Base-by-base conservation (phyloP, 1,140 invertebrate genomes). In the Bombus balteatus region DNA sequence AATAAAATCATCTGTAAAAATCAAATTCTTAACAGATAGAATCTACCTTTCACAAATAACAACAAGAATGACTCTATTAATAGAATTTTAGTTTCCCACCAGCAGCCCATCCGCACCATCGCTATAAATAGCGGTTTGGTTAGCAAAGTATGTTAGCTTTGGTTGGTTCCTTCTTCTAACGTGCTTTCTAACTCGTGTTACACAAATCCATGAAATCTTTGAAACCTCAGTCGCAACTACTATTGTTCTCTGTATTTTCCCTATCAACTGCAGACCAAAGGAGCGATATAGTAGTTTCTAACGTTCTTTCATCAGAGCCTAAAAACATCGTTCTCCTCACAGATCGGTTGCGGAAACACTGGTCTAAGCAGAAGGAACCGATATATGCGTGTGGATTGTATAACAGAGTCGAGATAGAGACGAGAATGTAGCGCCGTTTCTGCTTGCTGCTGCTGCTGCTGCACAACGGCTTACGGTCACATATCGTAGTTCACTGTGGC, bases 391-490 rank as follows among this genome's bases (percentile, higher is more conserved):
- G 71, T 71, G 79, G 82, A 85, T 90, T 89, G 89, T 90, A 83
- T 90, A 90, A 90, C 85, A 76, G 57, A n/a, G 34, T 25, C 28
- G 66, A 34, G 76, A 84, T 66, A 62, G 75, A 77, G 59, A 47
- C 82, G 83, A 78, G 79, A 88, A 85, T 77, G 83, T 74, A 76
- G 88, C 79, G 79, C 70, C 83, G 65, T 82, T 88, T 87, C 87
- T 75, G 70, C 72, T 83, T 32, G 75, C 76, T 65, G 66, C 43
- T 34, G 79, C 39, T 41, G 41, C 79, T 77, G 81, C 72, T 77
- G 62, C 81, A 43, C 41, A 34, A 79, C 78, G 71, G 87, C 73
- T 78, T 37, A 79, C 82, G 68, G 41, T 70, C 87, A 18, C 41
- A 76, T 73, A n/a, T 85, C 59, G 75, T 89, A 85, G 83, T 86